Percentiles rank a stretch among this genome's conserved stretches.
These are phyloP conservation scores for Crocallis elinguaria DNA, from an alignment of 2,888 invertebrate species.

Conservation along the genomic window DNA sequence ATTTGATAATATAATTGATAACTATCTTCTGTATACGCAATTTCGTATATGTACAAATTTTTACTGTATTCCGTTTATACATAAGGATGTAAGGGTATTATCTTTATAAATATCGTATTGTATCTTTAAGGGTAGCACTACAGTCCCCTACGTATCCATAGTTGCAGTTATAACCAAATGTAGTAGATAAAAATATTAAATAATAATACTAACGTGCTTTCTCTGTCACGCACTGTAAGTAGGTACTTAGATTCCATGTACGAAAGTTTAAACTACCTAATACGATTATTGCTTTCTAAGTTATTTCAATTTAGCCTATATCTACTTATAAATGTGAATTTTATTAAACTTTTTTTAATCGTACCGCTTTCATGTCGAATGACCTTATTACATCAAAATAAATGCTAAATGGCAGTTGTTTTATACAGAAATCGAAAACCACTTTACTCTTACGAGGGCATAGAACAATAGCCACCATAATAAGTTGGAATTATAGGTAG, in stretches of 20 bases:
- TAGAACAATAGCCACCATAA: conserved; percentile 33
- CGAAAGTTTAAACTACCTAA: conserved; percentile 6
- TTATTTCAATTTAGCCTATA: background rate
- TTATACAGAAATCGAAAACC: conserved; percentile 32
- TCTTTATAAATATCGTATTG: no score
- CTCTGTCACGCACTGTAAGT: background rate
- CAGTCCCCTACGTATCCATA: no score
- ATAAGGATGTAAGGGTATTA: no score
- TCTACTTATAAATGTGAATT: background rate
- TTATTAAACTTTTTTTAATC: background rate
- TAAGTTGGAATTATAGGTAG: conserved; percentile 25
- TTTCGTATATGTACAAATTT: no score
- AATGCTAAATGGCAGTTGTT: conserved; percentile 40
- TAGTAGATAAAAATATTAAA: no score
- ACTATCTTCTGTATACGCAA: no score
- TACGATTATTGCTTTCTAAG: conserved; percentile 3
- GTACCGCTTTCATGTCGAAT: conserved; percentile 27
- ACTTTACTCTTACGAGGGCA: conserved; percentile 38
- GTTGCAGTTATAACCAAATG: background rate
- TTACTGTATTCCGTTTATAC: no score
- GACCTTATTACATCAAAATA: conserved; percentile 29
- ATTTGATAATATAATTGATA: no score
- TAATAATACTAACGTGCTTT: background rate
- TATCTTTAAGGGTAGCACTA: no score
- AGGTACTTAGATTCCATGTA: background rate